phyloP scores from a whole-genome alignment of 2,797 vertebrate species.

The Acropternis orthonyx region DNA sequence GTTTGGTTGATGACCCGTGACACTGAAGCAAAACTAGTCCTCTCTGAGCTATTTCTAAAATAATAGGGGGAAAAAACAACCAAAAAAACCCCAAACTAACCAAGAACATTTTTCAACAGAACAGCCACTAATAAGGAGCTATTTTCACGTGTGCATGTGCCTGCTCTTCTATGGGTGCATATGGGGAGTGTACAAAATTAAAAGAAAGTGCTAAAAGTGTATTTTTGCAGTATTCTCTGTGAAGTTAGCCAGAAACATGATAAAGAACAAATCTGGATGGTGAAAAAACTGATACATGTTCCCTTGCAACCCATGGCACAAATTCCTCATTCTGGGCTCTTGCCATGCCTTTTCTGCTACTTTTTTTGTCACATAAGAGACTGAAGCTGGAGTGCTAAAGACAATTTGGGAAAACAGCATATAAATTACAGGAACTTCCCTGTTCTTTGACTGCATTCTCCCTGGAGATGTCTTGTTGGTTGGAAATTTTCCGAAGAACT shows the following conservation, averaged over 20 bases:
- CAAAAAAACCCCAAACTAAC: background rate
- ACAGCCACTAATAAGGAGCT: background rate
- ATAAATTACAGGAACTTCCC: background rate
- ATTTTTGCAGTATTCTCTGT: background rate
- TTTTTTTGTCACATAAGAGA: background rate
- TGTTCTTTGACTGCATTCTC: background rate
- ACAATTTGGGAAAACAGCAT: background rate
- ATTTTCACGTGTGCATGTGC: background rate
- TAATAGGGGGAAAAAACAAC: background rate
- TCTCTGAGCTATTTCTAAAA: conserved; percentile 9
- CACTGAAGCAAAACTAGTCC: background rate
- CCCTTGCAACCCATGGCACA: background rate
- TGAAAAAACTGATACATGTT: background rate
- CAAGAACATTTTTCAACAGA: background rate
- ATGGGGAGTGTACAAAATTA: background rate
- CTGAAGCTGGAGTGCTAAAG: background rate
- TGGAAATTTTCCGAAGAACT: background rate
- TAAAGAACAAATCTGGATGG: background rate
- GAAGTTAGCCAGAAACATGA: background rate
- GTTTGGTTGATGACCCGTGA: background rate
- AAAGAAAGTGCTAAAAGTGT: background rate
- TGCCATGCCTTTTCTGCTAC: background rate
- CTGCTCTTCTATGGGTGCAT: background rate
- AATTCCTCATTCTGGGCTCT: background rate
- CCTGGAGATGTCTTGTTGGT: background rate